phyloP scores from a whole-genome alignment of 2,113 vertebrate species.

The Gymnobelideus leadbeateri region DNA sequence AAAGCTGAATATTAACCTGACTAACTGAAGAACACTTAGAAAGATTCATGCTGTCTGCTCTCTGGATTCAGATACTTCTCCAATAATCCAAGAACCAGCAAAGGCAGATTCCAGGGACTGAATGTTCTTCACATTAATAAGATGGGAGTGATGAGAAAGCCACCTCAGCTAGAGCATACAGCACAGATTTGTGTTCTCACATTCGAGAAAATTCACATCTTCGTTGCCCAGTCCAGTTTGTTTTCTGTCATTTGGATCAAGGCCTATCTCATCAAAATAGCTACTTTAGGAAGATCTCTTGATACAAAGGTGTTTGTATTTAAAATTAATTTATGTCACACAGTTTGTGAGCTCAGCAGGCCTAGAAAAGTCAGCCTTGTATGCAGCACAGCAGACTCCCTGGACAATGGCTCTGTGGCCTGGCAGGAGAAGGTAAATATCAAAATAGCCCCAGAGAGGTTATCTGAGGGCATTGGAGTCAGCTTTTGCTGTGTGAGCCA shows the following conservation, averaged over 20 bases:
- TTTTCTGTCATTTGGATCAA: not conserved
- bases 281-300: not conserved
- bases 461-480: not conserved
- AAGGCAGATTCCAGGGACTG: constrained; percentile 32
- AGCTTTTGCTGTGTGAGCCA: not conserved
- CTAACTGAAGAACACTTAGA: constrained; percentile 6
- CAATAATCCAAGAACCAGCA: constrained; percentile 41
- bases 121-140: constrained; percentile 54
- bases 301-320: not conserved
- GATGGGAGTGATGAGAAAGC: constrained; percentile 6
- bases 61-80: constrained; percentile 46
- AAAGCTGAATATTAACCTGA: constrained; percentile 21
- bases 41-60: not conserved
- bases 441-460: not conserved
- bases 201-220: not conserved
- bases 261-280: not conserved
- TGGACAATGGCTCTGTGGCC: not conserved
- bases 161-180: not conserved
- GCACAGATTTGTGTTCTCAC: constrained; percentile 27
- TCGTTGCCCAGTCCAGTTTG: not conserved
- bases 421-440: not conserved
- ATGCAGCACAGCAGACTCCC: not conserved
- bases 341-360: constrained; percentile 31
- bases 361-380: constrained; percentile 14
- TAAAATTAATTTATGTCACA: constrained; percentile 7